Evolutionary conservation across 1,140 invertebrate species (phyloP), one percentile per base, ranked within the genome.

Genomic region (Dendroctonus ponderosae): DNA sequence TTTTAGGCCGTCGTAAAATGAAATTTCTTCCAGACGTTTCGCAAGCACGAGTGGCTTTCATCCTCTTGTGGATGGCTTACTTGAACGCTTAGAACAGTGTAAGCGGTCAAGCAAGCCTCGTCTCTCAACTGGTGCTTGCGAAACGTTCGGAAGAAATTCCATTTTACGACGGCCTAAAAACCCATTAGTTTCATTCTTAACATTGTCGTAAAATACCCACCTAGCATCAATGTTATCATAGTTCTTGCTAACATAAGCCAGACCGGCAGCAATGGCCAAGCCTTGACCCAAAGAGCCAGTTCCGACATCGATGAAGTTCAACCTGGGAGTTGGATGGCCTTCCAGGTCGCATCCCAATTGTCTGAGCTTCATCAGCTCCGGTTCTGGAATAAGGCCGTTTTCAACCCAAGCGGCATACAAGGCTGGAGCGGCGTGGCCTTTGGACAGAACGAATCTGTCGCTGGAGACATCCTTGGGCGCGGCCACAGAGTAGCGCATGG

Each of bases 361-460:
- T 62, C 98, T 85, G 43, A 99, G 84, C 75, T 97, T 96, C 70
- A 91, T 78, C 53, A 99, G 81, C 8, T 99, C 91, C 5, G 82
- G 80, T 0, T 86, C 81, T 0, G 93, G 90, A 78, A 99, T 96
- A 0, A 98, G 85, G 39, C 95, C 95, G 60, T 93, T 92, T 79
- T 99, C 97, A 26, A 96, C 95, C 96, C 96, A 99, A 9, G 96
- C 97, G 70, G 97, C 96, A 80, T 99, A 99, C 26, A 99, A 83
- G 79, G 99, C 97, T 4, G 98, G 98, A 44, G 96, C 96, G 43
- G 98, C 96, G 82, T 99, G 97, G 60, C 97, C 97, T 86, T 99
- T 99, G 52, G 97, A 99, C 26, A 99, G 84, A 68, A 99, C 86
- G 77, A 99, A 96, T 74, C 98, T 86, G 82, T 99, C 98, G 74